A percentile compares a stretch with the other conserved stretches of the same genome.
phyloP scores from a whole-genome alignment of 2,797 vertebrate species.

The Cheirogaleus major region DNA sequence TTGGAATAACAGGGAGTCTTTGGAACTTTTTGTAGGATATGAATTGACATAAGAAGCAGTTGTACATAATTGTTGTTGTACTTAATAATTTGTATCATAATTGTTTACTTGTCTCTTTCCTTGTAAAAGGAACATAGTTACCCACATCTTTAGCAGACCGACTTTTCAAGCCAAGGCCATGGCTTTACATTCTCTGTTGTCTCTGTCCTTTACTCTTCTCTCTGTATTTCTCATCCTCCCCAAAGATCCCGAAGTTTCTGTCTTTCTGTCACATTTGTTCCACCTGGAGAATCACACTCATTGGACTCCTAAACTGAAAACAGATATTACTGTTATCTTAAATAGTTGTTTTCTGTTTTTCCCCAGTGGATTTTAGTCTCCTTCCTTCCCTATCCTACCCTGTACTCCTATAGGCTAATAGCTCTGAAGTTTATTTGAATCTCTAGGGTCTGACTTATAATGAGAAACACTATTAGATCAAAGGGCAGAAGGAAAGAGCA shows the following conservation, averaged over 20 bases:
- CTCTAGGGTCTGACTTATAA: neutral
- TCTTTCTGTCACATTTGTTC: neutral
- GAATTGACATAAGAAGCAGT: neutral
- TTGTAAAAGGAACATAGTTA: neutral
- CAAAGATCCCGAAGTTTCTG: neutral
- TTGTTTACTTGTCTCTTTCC: neutral
- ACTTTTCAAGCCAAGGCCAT: neutral
- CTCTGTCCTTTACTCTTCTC: neutral
- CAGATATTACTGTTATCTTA: neutral
- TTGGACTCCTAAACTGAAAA: slow-evolving; percentile 3
- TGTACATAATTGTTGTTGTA: neutral
- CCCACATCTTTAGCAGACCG: neutral
- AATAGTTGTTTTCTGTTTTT: neutral
- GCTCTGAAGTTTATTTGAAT: neutral
- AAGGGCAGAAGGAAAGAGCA: neutral
- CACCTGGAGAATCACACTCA: neutral
- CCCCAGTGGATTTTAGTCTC: neutral
- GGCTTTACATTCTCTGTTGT: neutral
- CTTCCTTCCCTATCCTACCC: neutral
- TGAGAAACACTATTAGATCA: neutral
- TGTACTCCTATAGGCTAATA: neutral
- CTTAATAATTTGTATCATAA: neutral
- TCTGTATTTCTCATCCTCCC: neutral
- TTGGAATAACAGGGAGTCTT: neutral
- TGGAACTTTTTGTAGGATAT: neutral